Conservation (phyloP, 2,113 vertebrate genomes). For the Sceloporus tristichus region DNA sequence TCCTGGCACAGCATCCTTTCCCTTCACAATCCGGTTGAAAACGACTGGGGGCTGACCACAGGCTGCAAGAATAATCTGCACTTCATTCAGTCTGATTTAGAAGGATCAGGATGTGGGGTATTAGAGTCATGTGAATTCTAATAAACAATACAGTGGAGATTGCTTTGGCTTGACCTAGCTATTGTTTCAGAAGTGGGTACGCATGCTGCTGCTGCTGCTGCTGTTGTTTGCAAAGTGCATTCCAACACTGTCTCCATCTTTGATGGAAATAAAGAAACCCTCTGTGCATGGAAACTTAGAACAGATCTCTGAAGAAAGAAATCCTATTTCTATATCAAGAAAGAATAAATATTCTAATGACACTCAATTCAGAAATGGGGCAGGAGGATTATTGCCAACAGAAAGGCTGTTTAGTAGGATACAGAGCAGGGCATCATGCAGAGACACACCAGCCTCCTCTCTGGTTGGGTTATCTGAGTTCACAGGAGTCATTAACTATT, state of each 20-base stretch:
- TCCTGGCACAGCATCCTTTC: slow-evolving; percentile 57
- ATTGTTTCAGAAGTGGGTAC: not conserved
- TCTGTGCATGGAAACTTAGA: too few relatives aligned
- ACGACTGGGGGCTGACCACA: slow-evolving; percentile 58
- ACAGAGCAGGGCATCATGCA: not conserved
- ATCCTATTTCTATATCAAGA: not conserved
- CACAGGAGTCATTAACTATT: not conserved
- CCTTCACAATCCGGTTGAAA: slow-evolving; percentile 66
- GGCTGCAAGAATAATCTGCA: slow-evolving; percentile 19
- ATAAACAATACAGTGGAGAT: not conserved
- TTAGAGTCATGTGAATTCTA: not conserved
- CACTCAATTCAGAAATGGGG: not conserved
- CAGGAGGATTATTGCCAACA: not conserved
- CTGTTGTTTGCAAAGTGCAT: not conserved
- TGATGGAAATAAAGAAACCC: not conserved
- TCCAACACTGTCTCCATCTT: not conserved
- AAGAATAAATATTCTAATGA: not conserved
- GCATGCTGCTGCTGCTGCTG: too few relatives aligned
- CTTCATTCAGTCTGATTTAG: not conserved
- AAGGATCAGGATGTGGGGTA: not conserved
- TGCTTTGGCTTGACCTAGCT: not conserved
- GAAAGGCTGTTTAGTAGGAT: not conserved
- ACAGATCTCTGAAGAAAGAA: not conserved
- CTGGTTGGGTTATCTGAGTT: not conserved
- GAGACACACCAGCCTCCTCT: not conserved